These are phyloP conservation scores for Leptinotarsa defecta DNA, from an alignment of 1,140 invertebrate genomes.

Conservation along the genomic window DNA sequence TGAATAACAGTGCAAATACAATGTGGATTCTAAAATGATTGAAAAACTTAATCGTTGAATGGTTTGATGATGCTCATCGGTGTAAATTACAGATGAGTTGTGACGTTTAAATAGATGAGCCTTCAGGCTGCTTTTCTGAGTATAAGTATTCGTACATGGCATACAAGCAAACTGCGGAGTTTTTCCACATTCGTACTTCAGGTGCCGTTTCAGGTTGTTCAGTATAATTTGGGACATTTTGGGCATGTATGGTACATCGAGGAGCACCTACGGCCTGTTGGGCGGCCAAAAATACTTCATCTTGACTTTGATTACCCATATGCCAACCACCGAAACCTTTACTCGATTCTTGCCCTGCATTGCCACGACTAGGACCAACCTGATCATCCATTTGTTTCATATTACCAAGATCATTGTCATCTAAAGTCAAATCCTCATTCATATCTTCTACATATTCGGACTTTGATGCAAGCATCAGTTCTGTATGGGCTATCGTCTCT, in stretches of 20 bases:
- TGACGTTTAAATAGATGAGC: conserved; percentile 31
- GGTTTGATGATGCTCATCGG: too few species aligned
- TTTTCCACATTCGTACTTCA: conserved; percentile 57
- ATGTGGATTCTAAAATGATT: too few species aligned
- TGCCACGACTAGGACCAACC: too few species aligned
- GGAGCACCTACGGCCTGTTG: conserved; percentile 73
- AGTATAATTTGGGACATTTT: conserved; percentile 56
- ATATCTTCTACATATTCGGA: too few species aligned
- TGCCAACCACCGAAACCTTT: conserved; percentile 70
- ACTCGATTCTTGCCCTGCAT: too few species aligned
- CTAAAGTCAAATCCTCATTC: too few species aligned
- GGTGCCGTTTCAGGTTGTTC: conserved; percentile 59
- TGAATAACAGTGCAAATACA: too few species aligned
- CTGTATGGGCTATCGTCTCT: too few species aligned
- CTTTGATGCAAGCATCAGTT: too few species aligned
- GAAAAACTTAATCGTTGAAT: too few species aligned
- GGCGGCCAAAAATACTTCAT: conserved; percentile 72
- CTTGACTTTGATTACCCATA: conserved; percentile 70
- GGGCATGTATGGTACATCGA: conserved; percentile 54
- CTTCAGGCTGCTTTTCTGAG: conserved; percentile 39
- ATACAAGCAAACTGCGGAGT: conserved; percentile 64
- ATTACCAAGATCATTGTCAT: too few species aligned
- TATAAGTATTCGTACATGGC: conserved; percentile 39
- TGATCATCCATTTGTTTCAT: too few species aligned
- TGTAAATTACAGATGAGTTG: neutral